These are phyloP conservation scores for Mohoua ochrocephala DNA, from an alignment of 2,113 vertebrate species.

Conservation along the genomic window DNA sequence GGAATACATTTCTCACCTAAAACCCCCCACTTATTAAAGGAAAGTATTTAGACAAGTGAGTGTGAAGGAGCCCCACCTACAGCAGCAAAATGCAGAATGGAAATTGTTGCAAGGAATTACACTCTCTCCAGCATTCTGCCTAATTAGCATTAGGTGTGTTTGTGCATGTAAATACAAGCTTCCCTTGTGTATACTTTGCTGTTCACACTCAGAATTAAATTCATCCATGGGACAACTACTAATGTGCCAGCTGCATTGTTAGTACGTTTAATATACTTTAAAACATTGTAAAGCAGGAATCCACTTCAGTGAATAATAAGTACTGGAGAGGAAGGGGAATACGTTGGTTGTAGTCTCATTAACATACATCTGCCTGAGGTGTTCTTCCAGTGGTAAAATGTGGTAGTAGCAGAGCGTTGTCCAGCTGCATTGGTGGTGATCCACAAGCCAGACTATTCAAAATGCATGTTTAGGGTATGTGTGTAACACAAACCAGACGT, in stretches of 20 bases:
- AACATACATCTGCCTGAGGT: background rate
- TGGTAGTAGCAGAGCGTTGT: background rate
- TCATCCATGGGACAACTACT: background rate
- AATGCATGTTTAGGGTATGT: background rate
- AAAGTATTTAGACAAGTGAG: background rate
- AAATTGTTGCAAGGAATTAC: background rate
- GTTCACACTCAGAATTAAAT: background rate
- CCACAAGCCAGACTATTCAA: background rate
- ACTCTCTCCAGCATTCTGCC: background rate
- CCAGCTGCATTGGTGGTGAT: background rate
- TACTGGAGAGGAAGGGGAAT: background rate
- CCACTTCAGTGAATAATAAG: background rate
- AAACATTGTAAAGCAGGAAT: background rate
- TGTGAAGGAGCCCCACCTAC: background rate
- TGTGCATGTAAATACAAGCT: background rate
- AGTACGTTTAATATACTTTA: background rate
- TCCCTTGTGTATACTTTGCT: background rate
- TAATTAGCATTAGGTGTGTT: background rate
- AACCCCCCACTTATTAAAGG: background rate
- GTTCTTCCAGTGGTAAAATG: background rate
- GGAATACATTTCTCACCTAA: background rate
- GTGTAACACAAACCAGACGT: background rate
- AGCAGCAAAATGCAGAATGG: background rate
- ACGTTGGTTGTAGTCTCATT: background rate
- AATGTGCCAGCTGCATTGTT: background rate